A percentile compares a stretch with the other conserved stretches of the same genome.
Conservation (phyloP, 2,888 invertebrate genomes). For the Hetaerina titia region DNA sequence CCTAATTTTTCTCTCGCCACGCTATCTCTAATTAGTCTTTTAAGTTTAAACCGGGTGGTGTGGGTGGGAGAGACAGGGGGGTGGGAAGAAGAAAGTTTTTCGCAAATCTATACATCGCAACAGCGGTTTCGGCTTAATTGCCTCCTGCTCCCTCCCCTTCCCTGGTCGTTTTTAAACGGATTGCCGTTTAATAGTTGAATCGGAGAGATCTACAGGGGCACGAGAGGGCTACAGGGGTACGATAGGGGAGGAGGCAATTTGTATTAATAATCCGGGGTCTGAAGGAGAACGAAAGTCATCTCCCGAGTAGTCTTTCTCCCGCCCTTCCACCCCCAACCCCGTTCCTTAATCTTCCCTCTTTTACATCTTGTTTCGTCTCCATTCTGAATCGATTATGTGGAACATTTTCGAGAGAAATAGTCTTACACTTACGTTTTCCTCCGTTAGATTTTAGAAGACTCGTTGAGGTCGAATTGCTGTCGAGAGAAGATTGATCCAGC, state of each 20-base stretch:
- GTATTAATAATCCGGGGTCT: constrained; percentile 9
- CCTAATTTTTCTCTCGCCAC: not conserved
- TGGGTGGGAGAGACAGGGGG: not conserved
- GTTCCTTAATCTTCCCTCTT: not conserved
- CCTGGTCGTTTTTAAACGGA: constrained; percentile 15
- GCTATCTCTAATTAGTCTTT: constrained; percentile 52
- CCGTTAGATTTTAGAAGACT: not conserved
- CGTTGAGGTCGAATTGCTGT: not conserved
- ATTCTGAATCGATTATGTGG: not conserved
- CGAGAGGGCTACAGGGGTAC: not conserved
- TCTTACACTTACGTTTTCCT: not conserved
- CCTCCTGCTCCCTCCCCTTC: not conserved
- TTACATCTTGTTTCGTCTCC: not conserved
- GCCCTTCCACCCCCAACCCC: not conserved
- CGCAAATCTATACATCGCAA: constrained; percentile 46
- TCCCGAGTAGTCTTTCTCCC: not conserved
- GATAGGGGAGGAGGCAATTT: not conserved
- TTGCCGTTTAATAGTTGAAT: constrained; percentile 32
- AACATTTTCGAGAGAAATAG: not conserved
- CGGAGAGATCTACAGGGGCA: constrained; percentile 1
- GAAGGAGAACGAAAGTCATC: not conserved
- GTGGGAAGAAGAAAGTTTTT: not conserved
- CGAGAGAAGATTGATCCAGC: not conserved
- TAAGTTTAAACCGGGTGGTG: not conserved
- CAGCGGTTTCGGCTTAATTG: constrained; percentile 44